These are phyloP conservation scores for Lophotis ruficrista DNA, from an alignment of 2,113 vertebrate species.

Conservation along the genomic window DNA sequence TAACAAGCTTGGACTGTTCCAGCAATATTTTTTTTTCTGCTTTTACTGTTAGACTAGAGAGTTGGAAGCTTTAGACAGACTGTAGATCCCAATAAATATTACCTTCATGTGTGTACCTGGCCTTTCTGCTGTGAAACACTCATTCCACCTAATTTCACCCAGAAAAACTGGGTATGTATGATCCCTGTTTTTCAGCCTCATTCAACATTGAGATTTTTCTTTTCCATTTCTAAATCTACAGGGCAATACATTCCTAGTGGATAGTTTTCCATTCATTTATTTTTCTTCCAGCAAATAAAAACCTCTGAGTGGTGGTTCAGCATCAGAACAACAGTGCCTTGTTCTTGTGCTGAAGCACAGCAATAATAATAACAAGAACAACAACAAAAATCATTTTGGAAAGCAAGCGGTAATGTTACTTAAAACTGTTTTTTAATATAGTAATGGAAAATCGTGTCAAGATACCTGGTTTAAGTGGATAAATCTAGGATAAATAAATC, in stretches of 20 bases:
- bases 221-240: neutral
- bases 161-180: conserved; percentile 11
- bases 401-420: conserved; percentile 39
- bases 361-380: neutral
- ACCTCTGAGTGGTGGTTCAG: neutral
- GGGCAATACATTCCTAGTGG: neutral
- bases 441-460: conserved; percentile 41
- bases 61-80: neutral
- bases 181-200: conserved; percentile 42
- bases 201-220: neutral
- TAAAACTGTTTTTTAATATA: neutral
- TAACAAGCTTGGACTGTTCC: neutral
- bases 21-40: neutral
- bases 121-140: conserved; percentile 2
- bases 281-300: conserved; percentile 19
- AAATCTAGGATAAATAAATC: neutral
- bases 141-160: neutral
- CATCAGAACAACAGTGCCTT: neutral
- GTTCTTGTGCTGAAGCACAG: neutral
- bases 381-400: neutral
- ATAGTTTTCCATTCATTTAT: neutral
- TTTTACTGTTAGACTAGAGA: neutral
- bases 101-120: neutral
- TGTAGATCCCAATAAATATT: neutral
- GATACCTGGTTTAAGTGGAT: neutral